A percentile compares a stretch with the other conserved stretches of the same genome.
Conservation (phyloP, 2,888 invertebrate species). For the Rhamphomyia laevipes region DNA sequence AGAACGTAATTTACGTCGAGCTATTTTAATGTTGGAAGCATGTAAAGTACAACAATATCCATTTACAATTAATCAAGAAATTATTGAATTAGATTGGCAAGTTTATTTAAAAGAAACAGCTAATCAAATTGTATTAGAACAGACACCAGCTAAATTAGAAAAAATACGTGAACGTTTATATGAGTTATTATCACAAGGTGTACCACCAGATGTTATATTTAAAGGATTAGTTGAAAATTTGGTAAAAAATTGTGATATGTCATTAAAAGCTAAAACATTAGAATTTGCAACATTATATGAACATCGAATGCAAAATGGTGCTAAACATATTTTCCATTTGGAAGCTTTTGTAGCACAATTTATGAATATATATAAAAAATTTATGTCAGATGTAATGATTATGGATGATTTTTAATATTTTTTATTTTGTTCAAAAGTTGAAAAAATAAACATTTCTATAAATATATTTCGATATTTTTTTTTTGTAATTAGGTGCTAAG, state of each 20-base stretch:
- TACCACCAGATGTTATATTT: conserved; percentile 87
- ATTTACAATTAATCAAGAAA: conserved; percentile 63
- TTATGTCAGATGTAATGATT: conserved; percentile 38
- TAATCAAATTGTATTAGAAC: conserved; percentile 71
- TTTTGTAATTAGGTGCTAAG: too few relatives aligned
- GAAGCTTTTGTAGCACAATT: conserved; percentile 96
- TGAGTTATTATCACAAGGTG: conserved; percentile 86
- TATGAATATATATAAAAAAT: conserved; percentile 88
- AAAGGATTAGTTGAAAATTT: conserved; percentile 73
- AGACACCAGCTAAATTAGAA: conserved; percentile 70
- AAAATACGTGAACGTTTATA: conserved; percentile 82
- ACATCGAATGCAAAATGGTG: conserved; percentile 82
- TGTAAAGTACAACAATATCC: conserved; percentile 88
- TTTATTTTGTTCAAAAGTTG: background rate
- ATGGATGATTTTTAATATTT: conserved; percentile 29
- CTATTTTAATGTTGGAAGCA: conserved; percentile 86
- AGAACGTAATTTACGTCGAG: conserved; percentile 80
- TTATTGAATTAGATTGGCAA: conserved; percentile 90
- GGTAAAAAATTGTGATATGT: conserved; percentile 79
- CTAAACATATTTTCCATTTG: conserved; percentile 90
- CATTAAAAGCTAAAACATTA: conserved; percentile 75
- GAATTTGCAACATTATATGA: conserved; percentile 83
- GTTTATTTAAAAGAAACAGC: conserved; percentile 78
- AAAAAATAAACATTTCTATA: too few relatives aligned
- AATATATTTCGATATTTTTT: too few relatives aligned